Conservation (phyloP, 2,797 vertebrate species). For the Psittacula echo region DNA sequence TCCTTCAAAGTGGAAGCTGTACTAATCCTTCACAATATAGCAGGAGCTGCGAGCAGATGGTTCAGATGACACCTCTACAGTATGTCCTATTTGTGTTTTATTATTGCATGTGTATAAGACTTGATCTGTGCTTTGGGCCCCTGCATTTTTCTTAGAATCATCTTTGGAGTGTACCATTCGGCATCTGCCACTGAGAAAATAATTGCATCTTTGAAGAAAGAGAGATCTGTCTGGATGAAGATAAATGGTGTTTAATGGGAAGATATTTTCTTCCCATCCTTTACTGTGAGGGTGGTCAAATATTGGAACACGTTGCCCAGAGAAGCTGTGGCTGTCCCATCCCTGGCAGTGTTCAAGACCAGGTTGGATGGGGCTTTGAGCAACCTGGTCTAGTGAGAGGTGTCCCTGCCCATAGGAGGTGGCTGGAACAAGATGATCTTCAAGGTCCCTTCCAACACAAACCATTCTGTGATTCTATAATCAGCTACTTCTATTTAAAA, state of each 20-base stretch:
- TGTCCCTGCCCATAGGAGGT: not conserved
- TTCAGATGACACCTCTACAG: not conserved
- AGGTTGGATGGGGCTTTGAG: not conserved
- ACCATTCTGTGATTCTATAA: not conserved
- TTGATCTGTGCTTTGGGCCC: not conserved
- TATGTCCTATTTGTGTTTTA: not conserved
- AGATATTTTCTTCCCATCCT: not conserved
- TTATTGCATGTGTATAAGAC: not conserved
- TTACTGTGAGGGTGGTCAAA: not conserved
- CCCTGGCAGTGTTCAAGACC: not conserved
- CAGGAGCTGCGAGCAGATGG: not conserved
- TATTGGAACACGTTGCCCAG: not conserved
- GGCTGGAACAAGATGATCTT: not conserved
- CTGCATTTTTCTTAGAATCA: not conserved
- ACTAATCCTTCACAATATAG: not conserved
- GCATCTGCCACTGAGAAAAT: not conserved
- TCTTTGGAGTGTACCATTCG: not conserved
- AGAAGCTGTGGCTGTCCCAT: not conserved
- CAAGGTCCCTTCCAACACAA: not conserved
- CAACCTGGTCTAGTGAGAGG: not conserved
- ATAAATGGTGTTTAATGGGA: not conserved
- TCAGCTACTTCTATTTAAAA: not conserved
- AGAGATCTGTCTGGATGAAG: not conserved
- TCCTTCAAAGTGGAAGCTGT: not conserved
- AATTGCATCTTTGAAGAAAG: not conserved